Conservation (phyloP, 2,113 vertebrate genomes). For the Ptilonorhynchus violaceus region DNA sequence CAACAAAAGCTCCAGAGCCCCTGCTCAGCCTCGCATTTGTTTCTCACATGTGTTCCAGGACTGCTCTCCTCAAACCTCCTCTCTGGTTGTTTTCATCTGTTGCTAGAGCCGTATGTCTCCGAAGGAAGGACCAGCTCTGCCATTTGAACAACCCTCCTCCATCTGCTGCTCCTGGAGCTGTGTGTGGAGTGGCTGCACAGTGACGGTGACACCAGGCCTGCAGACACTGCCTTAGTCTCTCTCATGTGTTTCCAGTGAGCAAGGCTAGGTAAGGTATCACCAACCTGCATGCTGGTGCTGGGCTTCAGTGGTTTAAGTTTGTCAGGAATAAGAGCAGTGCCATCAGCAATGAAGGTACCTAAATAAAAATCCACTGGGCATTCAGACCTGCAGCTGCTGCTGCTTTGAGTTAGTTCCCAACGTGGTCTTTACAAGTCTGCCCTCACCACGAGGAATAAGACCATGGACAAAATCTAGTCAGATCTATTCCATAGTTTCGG, state of each 20-base stretch:
- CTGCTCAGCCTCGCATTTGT: conserved; percentile 14
- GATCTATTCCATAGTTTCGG: not conserved
- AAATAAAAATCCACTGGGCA: not conserved
- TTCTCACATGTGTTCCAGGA: conserved; percentile 16
- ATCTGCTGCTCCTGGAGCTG: conserved; percentile 17
- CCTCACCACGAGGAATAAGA: not conserved
- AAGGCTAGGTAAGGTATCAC: not conserved
- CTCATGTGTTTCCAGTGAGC: not conserved
- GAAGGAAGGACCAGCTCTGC: not conserved
- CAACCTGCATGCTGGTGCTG: not conserved
- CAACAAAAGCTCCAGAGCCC: conserved; percentile 2
- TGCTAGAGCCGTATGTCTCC: not conserved
- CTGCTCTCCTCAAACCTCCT: conserved; percentile 20
- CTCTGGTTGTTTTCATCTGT: conserved; percentile 17
- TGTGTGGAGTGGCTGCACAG: not conserved
- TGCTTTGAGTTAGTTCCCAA: not conserved
- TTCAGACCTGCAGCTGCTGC: not conserved
- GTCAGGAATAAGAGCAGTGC: not conserved
- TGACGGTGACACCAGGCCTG: not conserved
- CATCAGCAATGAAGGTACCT: not conserved
- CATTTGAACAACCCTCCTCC: conserved; percentile 2
- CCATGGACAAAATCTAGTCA: not conserved
- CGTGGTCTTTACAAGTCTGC: not conserved
- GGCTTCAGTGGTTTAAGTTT: not conserved
- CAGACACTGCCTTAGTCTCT: not conserved